Percentiles rank a stretch among this genome's conserved stretches.
phyloP scores from a whole-genome alignment of 2,888 invertebrate genomes.

The Lasius fuliginosus region DNA sequence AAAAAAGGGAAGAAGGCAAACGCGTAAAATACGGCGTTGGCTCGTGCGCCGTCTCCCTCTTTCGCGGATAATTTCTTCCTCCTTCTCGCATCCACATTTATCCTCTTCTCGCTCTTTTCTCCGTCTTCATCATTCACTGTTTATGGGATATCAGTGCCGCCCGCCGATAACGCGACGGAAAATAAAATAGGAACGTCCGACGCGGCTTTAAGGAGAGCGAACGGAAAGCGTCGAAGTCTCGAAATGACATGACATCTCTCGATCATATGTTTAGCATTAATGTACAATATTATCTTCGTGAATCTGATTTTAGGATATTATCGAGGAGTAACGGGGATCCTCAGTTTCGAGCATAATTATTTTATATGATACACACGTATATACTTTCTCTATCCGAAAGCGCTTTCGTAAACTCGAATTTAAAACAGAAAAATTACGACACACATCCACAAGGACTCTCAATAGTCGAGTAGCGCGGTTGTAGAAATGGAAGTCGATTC shows the following conservation, averaged over 20 bases:
- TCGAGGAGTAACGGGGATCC: neutral
- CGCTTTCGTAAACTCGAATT: neutral
- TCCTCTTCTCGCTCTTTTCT: constrained; percentile 41
- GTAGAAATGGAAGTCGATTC: neutral
- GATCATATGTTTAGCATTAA: neutral
- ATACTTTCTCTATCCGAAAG: neutral
- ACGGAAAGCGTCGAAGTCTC: constrained; percentile 26
- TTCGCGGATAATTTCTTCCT: constrained; percentile 54
- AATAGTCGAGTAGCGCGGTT: neutral
- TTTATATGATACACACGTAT: neutral
- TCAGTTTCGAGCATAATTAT: constrained; percentile 7
- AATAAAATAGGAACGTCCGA: constrained; percentile 48
- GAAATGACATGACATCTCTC: neutral
- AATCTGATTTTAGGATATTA: neutral
- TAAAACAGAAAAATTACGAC: neutral
- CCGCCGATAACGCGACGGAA: constrained; percentile 39
- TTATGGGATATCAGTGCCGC: constrained; percentile 57
- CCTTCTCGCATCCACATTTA: constrained; percentile 29
- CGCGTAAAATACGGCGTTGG: constrained; percentile 51
- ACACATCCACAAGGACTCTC: neutral
- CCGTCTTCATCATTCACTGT: constrained; percentile 51
- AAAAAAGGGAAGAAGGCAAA: neutral
- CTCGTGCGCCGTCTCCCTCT: constrained; percentile 44
- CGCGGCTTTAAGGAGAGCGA: neutral
- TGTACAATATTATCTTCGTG: neutral